These are phyloP conservation scores for Halotydeus destructor DNA, from an alignment of 1,140 invertebrate genomes.

Conservation along the genomic window DNA sequence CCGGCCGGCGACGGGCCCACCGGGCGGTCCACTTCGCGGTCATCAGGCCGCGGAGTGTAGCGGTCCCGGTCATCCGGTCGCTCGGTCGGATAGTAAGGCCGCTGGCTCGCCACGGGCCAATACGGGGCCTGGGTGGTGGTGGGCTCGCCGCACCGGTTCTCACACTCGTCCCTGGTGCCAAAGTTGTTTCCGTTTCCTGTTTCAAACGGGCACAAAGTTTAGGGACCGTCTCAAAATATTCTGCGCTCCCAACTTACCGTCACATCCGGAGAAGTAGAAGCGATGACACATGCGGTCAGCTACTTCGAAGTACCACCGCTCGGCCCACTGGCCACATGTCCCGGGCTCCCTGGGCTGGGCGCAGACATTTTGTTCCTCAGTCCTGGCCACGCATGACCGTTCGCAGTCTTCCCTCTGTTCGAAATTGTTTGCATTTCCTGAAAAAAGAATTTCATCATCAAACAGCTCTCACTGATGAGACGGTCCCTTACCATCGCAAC, in stretches of 20 bases:
- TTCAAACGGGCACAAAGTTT: background rate
- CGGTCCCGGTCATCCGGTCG: background rate
- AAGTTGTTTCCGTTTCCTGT: slow-evolving; percentile 53
- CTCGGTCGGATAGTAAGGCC: background rate
- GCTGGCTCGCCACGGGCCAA: background rate
- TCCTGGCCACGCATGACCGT: slow-evolving; percentile 33
- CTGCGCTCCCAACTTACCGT: slow-evolving; percentile 25
- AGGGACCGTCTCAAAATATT: background rate
- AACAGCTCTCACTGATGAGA: too few relatives aligned
- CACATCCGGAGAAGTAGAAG: slow-evolving; percentile 40
- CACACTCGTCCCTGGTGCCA: slow-evolving; percentile 38
- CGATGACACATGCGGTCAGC: slow-evolving; percentile 16
- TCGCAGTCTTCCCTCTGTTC: slow-evolving; percentile 49
- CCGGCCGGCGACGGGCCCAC: background rate
- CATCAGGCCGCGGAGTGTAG: background rate
- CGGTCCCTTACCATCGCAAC: too few relatives aligned
- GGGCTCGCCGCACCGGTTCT: slow-evolving; percentile 34
- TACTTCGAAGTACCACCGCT: slow-evolving; percentile 37
- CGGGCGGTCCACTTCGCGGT: background rate
- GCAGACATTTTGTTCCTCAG: slow-evolving; percentile 30
- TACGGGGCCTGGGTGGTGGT: slow-evolving; percentile 20
- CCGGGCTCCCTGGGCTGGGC: slow-evolving; percentile 42
- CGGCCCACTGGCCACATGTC: slow-evolving; percentile 34
- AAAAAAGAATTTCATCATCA: too few relatives aligned
- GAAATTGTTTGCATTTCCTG: slow-evolving; percentile 73